Percentiles rank a stretch among this genome's conserved stretches.
These are phyloP conservation scores for Apeira syringaria DNA, from an alignment of 2,888 invertebrate species.

Conservation along the genomic window DNA sequence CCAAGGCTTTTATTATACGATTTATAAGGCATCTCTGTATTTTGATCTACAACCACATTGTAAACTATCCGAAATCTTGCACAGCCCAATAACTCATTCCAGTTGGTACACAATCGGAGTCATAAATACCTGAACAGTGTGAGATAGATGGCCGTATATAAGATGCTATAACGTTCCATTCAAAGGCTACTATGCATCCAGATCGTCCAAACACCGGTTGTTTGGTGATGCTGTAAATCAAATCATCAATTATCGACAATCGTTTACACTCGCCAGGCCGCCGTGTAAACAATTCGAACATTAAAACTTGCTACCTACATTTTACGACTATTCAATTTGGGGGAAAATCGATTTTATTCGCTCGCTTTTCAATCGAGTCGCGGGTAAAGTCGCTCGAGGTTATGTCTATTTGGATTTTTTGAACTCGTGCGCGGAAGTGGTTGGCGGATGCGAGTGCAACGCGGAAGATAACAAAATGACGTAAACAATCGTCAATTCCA, in stretches of 20 bases:
- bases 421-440: conserved; percentile 66
- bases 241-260: conserved; percentile 83
- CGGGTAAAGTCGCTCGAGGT: conserved; percentile 67
- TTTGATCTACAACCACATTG: conserved; percentile 22
- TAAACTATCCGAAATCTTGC: conserved; percentile 24
- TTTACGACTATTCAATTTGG: conserved; percentile 80
- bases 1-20: too few relatives aligned
- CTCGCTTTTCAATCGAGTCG: conserved; percentile 72
- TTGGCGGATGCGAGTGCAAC: conserved; percentile 59
- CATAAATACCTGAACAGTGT: conserved; percentile 32
- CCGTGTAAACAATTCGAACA: conserved; percentile 79
- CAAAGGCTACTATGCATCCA: conserved; percentile 63
- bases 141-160: conserved; percentile 43
- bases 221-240: conserved; percentile 83
- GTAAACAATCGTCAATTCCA: conserved; percentile 11
- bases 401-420: conserved; percentile 43
- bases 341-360: conserved; percentile 84
- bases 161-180: conserved; percentile 58
- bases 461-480: conserved; percentile 37
- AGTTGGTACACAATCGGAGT: conserved; percentile 25
- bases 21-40: background rate
- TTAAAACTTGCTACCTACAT: conserved; percentile 78
- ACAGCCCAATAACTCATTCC: conserved; percentile 28
- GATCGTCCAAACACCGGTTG: conserved; percentile 79
- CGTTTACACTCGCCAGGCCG: conserved; percentile 82